phyloP scores from a whole-genome alignment of 2,113 vertebrate genomes.

The Echinops telfairi region DNA sequence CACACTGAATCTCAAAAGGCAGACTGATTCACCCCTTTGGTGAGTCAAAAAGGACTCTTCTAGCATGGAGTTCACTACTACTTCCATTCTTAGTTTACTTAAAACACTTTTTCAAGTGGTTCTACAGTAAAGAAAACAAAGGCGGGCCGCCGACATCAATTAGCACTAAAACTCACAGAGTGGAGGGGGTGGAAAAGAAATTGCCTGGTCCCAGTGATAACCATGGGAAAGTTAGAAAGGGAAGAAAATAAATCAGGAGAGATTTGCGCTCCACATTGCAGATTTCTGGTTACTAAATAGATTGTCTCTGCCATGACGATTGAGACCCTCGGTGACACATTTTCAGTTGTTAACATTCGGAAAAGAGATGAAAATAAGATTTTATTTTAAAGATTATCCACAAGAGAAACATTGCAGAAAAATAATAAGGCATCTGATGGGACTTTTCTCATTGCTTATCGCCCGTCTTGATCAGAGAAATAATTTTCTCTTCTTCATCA shows the following conservation, averaged over 20 bases:
- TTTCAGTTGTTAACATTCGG: constrained; percentile 9
- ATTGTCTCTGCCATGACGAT: neutral
- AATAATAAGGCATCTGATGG: neutral
- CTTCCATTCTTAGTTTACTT: neutral
- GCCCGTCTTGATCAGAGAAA: neutral
- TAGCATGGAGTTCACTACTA: neutral
- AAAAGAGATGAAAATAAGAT: neutral
- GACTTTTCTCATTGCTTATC: neutral
- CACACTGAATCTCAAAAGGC: neutral
- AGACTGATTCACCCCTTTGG: neutral
- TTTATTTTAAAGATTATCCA: neutral
- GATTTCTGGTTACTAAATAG: constrained; percentile 18
- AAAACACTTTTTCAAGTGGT: neutral
- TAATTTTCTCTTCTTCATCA: neutral
- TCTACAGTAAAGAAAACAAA: constrained; percentile 5
- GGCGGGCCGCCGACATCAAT: neutral
- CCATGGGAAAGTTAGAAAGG: neutral
- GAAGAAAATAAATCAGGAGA: neutral
- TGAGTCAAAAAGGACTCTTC: neutral
- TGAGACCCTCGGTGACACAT: neutral
- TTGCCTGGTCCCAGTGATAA: neutral
- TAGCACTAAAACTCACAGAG: neutral
- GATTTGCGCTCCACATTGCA: neutral
- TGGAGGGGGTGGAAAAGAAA: neutral
- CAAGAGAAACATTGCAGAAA: neutral